Conservation (phyloP, 2,797 vertebrate species). For the Cyclura pinguis region DNA sequence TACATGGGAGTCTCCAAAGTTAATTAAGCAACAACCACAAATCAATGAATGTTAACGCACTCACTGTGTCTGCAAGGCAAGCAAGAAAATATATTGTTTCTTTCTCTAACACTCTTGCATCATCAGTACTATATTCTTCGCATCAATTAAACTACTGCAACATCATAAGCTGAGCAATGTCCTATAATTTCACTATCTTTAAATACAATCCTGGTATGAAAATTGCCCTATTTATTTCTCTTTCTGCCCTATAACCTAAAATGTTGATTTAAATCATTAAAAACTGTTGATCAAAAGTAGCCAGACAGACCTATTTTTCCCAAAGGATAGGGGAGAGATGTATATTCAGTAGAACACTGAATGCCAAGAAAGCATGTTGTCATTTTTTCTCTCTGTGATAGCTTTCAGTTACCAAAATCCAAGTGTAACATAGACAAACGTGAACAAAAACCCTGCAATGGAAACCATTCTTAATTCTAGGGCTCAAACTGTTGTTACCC, state of each 20-base stretch:
- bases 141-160: background rate
- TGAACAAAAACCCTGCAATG: background rate
- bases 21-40: slow-evolving; percentile 33
- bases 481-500: background rate
- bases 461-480: background rate
- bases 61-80: slow-evolving; percentile 33
- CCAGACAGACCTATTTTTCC: background rate
- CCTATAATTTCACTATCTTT: background rate
- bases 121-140: slow-evolving; percentile 11
- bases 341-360: no score
- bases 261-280: background rate
- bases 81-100: slow-evolving; percentile 5
- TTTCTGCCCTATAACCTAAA: background rate
- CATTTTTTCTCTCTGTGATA: background rate
- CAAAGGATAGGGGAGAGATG: background rate
- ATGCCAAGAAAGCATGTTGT: background rate
- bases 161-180: background rate
- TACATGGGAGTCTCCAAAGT: slow-evolving; percentile 45
- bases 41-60: slow-evolving; percentile 46
- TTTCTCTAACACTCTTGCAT: background rate
- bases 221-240: background rate
- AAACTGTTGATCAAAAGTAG: background rate
- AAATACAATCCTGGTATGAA: background rate
- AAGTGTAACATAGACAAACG: background rate
- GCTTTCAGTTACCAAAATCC: background rate